Evolutionary conservation across 2,113 vertebrate genomes (phyloP), one percentile per base, ranked within the genome.

Genomic region (Glareola pratincola): DNA sequence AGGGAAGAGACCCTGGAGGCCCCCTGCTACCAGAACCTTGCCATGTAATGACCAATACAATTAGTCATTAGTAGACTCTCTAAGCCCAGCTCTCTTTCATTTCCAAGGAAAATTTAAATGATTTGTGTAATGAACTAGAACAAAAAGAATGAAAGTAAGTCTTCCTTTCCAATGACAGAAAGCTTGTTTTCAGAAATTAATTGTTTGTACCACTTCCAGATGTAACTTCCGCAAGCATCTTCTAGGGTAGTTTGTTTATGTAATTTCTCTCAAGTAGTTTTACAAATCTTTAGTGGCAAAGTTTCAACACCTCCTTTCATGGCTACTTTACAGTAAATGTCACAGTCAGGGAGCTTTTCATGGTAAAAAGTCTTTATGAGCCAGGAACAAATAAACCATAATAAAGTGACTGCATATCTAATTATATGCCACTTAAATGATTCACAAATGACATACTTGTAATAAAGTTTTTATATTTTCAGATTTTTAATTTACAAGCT

Each of bases 401-500:
- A 62, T 56, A 91, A 96, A 86, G 47, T 85, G 19, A 71, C 29
- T 86, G 37, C 50, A 45, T 94, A 88, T 94, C 72, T 96, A 93
- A 95, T 97, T 96, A 93, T 69, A 37, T 72, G 74, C 62, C 37
- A 71, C 39, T 95, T 41, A 91, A 94, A 91, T 63, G 26, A 89
- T 75, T 87, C 63, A 96, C 59, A 91, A 82, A 94, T 87, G 57
- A 92, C 76, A 93, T 37, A 79, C 62, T 92, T 91, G 47, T 74
- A 92, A 95, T 82, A 51, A 93, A 92, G 68, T 66, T 92, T 82
- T 92, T 94, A 89, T 72, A 81, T 92, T 92, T 90, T 87, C 59
- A 67, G 29, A 76, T 87, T 93, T 95, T 94, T 95, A 92, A 94
- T 96, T 95, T 95, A 92, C 77, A 94, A 91, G 74, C 69, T 91